Evolutionary conservation across 37 sponge, comb jelly and placozoan genomes (phyloP), one percentile per base, ranked within the genome.

Genomic region (Ephydatia muelleri): DNA sequence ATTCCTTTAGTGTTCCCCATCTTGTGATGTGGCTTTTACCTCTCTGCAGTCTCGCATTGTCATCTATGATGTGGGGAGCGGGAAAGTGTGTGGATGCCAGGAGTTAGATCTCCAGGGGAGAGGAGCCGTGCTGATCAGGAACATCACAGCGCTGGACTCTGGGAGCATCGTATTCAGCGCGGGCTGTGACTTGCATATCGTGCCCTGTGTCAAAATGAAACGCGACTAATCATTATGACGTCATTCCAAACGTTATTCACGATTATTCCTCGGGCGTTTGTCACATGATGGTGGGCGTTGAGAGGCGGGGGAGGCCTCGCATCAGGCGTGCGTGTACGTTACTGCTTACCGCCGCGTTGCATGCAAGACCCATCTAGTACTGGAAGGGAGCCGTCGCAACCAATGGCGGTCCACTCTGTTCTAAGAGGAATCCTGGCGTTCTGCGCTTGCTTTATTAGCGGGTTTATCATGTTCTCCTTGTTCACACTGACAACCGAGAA

Each of bases 131-230:
- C 31, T 75, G 14, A 57, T 82, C n/a, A 70, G 80, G 26, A 80
- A 86, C 68, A 66, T 87, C 35, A 27, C 36, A 21, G 29, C 77
- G 0, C 68, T 87, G 67, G 75, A 84, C 65, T 5, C 77, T 22
- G 81, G 87, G 8, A 35, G 76, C 6, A 70, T 90, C 64, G 82
- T 90, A 40, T 90, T 86, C 78, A 82, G 82, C 65, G 76, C 26
- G 37, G 90, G 90, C 19, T 67, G 31, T 30, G 86, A 85, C 38
- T 3, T 85, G n/a, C 86, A 81, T n/a, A 67, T 90, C n/a, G 65
- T 85, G 0, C 90, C 86, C 0, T 82, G 86, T 38, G 65, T 90
- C 31, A 90, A 90, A 66, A 66, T 82, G 14, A 90, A 90, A 67
- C 77, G 32, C 31, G 90, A 90, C 76, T 90, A 36, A 67, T 4